Conservation (phyloP, 2,888 invertebrate genomes). For the Nephrocerus scutellatus region DNA sequence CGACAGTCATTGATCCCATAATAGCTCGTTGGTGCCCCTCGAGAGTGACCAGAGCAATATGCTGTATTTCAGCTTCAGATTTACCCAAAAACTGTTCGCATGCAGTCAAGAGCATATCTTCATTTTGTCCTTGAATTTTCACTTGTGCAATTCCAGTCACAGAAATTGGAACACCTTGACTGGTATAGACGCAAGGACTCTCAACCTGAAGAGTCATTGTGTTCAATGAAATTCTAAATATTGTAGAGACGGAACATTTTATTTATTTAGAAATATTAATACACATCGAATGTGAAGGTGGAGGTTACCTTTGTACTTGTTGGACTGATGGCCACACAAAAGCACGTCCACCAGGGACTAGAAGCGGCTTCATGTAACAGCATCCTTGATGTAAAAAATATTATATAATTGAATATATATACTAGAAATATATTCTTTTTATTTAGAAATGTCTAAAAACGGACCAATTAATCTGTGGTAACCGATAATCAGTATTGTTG, state of each 20-base stretch:
- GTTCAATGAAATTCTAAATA: conserved; percentile 80
- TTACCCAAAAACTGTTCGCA: conserved; percentile 93
- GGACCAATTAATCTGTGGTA: no score
- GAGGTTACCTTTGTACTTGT: conserved; percentile 69
- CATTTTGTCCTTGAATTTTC: conserved; percentile 68
- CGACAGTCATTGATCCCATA: conserved; percentile 95
- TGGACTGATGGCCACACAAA: conserved; percentile 95
- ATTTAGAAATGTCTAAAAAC: no score
- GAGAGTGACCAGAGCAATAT: conserved; percentile 83
- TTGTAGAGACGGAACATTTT: no score
- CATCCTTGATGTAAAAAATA: conserved; percentile 61
- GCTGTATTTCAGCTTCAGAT: conserved; percentile 77
- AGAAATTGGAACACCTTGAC: conserved; percentile 93
- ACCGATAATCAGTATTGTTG: no score
- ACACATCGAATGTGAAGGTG: not conserved
- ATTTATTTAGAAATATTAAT: not conserved
- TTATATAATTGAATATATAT: not conserved
- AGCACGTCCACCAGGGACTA: conserved; percentile 92
- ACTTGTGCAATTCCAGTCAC: conserved; percentile 98
- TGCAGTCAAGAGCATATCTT: conserved; percentile 70
- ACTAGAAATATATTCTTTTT: no score
- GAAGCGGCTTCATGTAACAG: conserved; percentile 84
- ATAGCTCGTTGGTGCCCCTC: conserved; percentile 93
- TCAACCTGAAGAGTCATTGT: conserved; percentile 97
- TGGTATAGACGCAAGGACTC: conserved; percentile 91